Percentiles rank a stretch among this genome's conserved stretches.
Conservation (phyloP, 2,797 vertebrate genomes). For the Periophthalmus magnuspinnatus region DNA sequence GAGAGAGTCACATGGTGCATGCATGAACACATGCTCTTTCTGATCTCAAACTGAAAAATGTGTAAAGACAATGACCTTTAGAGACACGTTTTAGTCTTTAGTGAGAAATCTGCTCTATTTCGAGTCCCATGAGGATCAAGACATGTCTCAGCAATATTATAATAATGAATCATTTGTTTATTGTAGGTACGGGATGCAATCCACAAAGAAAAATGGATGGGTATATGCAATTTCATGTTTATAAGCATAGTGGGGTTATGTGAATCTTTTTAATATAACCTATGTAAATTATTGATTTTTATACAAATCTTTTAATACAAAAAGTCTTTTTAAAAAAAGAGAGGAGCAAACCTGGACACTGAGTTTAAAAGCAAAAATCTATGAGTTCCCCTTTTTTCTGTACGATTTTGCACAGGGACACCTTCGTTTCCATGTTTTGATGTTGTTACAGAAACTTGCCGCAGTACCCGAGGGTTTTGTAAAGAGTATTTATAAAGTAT, state of each 20-base stretch:
- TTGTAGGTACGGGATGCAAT: conserved; percentile 76
- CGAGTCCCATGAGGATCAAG: conserved; percentile 68
- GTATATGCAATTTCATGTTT: conserved; percentile 86
- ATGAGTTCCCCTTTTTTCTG: conserved; percentile 78
- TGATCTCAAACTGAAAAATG: conserved; percentile 65
- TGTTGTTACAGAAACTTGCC: conserved; percentile 96
- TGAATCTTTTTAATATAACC: conserved; percentile 82
- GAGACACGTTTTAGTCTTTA: conserved; percentile 62
- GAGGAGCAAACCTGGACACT: conserved; percentile 69
- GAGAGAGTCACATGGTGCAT: conserved; percentile 61
- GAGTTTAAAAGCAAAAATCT: conserved; percentile 73
- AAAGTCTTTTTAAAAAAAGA: conserved; percentile 76
- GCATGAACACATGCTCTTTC: conserved; percentile 65
- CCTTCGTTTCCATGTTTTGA: conserved; percentile 98
- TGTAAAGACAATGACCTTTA: conserved; percentile 69
- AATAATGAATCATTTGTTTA: conserved; percentile 72
- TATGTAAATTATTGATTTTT: conserved; percentile 86
- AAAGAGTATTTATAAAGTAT: conserved; percentile 99
- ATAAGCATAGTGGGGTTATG: conserved; percentile 78
- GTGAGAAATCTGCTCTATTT: conserved; percentile 69
- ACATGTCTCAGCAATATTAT: conserved; percentile 79
- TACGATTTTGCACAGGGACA: conserved; percentile 83
- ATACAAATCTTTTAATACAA: conserved; percentile 87
- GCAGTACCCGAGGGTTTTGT: conserved; percentile 95
- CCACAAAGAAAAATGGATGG: conserved; percentile 74